A percentile compares a stretch with the other conserved stretches of the same genome.
Evolutionary conservation across 1,140 invertebrate species (phyloP).

Genomic region (Thalassaphorura encarpata): DNA sequence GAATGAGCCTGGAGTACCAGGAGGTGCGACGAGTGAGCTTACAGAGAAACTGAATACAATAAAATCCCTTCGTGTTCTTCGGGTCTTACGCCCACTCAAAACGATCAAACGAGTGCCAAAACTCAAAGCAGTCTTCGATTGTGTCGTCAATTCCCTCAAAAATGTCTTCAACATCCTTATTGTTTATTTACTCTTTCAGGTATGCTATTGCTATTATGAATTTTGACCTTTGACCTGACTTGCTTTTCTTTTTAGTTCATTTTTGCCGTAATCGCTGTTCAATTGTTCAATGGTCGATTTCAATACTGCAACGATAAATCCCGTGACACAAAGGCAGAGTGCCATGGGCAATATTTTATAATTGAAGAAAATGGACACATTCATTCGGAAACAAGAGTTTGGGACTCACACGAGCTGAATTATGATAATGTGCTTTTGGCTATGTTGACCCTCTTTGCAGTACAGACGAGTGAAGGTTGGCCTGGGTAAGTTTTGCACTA

Average conservation of each 20-base stretch:
- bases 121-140: constrained; percentile 99
- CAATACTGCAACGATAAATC: constrained; percentile 98
- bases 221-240: not conserved
- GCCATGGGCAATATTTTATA: constrained; percentile 70
- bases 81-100: constrained; percentile 97
- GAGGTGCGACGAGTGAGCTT: constrained; percentile 34
- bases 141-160: constrained; percentile 99
- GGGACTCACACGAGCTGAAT: constrained; percentile 87
- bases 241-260: constrained; percentile 85
- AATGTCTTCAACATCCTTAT: constrained; percentile 99
- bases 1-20: constrained; percentile 9
- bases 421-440: constrained; percentile 97
- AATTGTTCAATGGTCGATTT: constrained; percentile 99
- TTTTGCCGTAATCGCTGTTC: constrained; percentile 99
- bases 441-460: constrained; percentile 97
- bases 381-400: constrained; percentile 65
- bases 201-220: too few relatives aligned
- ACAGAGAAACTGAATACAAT: constrained; percentile 93
- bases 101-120: constrained; percentile 99
- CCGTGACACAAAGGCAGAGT: constrained; percentile 84
- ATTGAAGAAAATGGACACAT: constrained; percentile 52
- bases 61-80: constrained; percentile 94
- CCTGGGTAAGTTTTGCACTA: constrained; percentile 62
- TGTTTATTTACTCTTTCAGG: constrained; percentile 94
- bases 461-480: constrained; percentile 99